A percentile compares a stretch with the other conserved stretches of the same genome.
Evolutionary conservation across 1,140 invertebrate genomes (phyloP).

Genomic region (Heliconius himera): DNA sequence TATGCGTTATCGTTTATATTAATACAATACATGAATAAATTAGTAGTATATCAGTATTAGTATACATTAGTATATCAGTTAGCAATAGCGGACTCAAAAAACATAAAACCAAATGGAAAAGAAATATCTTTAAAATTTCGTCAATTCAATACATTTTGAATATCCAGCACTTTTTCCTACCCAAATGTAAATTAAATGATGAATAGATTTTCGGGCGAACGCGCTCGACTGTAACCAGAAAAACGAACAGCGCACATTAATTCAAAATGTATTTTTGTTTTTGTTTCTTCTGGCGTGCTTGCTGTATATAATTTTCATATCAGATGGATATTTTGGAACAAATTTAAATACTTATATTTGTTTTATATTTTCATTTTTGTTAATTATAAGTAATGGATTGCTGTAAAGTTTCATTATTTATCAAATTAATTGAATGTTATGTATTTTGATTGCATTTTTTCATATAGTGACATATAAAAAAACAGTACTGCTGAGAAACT

Average conservation of each 20-base stretch:
- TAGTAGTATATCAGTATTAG: too few species aligned
- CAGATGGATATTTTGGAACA: neutral
- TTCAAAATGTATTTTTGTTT: constrained; percentile 45
- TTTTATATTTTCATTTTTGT: too few species aligned
- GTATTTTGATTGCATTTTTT: too few species aligned
- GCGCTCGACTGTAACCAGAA: constrained; percentile 43
- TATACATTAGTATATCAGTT: neutral
- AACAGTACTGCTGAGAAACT: too few species aligned
- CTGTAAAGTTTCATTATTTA: too few species aligned
- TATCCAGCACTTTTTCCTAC: constrained; percentile 38
- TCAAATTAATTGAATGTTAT: too few species aligned
- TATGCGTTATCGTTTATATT: neutral
- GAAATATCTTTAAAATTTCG: constrained; percentile 24
- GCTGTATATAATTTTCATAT: constrained; percentile 17
- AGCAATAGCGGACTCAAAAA: neutral
- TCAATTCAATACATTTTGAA: constrained; percentile 31
- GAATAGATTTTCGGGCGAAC: constrained; percentile 48
- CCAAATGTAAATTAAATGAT: constrained; percentile 67
- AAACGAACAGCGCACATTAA: constrained; percentile 45
- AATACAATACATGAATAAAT: neutral
- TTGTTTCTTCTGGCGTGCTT: constrained; percentile 26
- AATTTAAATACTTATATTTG: too few species aligned
- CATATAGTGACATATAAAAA: too few species aligned
- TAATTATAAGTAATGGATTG: too few species aligned
- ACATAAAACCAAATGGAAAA: neutral